Percentiles rank a stretch among this genome's conserved stretches.
Evolutionary conservation across 2,113 vertebrate genomes (phyloP).

Genomic region (Loxodonta africana): DNA sequence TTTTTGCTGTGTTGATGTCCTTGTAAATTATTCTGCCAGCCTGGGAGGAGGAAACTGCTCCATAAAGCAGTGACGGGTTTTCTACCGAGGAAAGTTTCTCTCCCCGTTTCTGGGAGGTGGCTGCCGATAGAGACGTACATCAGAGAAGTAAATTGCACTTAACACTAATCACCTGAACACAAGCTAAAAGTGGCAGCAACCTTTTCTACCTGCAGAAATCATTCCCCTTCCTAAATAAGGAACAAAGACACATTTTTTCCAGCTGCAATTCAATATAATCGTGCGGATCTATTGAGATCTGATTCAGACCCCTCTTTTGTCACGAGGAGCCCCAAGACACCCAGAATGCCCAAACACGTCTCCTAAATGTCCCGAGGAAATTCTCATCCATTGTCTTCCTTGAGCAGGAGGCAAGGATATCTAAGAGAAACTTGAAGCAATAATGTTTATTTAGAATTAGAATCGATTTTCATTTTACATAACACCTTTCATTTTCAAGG

Average conservation of each 20-base stretch:
- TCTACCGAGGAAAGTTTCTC: slow-evolving; percentile 42
- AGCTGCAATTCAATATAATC: slow-evolving; percentile 79
- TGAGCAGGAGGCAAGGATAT: slow-evolving; percentile 71
- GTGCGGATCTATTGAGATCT: slow-evolving; percentile 51
- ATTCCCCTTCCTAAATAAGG: slow-evolving; percentile 79
- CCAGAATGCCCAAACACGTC: slow-evolving; percentile 15
- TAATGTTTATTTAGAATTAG: slow-evolving; percentile 85
- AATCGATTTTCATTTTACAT: slow-evolving; percentile 82
- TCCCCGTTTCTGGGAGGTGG: neutral
- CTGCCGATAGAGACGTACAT: neutral
- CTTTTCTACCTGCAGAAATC: slow-evolving; percentile 37
- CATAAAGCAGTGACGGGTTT: neutral
- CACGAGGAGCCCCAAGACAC: neutral
- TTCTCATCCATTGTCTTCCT: slow-evolving; percentile 55
- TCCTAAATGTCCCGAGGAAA: slow-evolving; percentile 18
- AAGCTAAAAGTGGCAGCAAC: slow-evolving; percentile 70
- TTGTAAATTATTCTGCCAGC: slow-evolving; percentile 42
- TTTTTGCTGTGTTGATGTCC: slow-evolving; percentile 27
- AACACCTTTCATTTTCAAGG: slow-evolving; percentile 76
- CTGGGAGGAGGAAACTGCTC: neutral
- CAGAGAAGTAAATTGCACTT: slow-evolving; percentile 47
- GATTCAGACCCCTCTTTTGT: slow-evolving; percentile 41
- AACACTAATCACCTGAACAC: slow-evolving; percentile 67
- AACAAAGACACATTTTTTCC: slow-evolving; percentile 76
- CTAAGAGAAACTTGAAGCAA: slow-evolving; percentile 76